These are phyloP conservation scores for Bathynomus jamesi DNA, from an alignment of 1,140 invertebrate genomes.

Conservation along the genomic window DNA sequence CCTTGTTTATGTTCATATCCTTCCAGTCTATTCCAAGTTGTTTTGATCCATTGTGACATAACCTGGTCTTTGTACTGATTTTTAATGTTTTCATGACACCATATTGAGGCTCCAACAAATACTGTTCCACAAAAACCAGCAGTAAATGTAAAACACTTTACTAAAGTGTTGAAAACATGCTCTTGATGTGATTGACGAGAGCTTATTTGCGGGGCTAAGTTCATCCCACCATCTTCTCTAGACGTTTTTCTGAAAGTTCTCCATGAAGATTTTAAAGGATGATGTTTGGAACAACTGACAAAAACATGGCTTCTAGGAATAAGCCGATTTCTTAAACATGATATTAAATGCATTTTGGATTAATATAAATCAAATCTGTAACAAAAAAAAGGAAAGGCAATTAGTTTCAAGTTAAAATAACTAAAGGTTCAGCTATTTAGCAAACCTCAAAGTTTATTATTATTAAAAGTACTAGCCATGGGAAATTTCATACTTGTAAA, in stretches of 20 bases:
- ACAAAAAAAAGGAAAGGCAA: no score
- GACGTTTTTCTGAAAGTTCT: background rate
- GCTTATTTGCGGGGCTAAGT: background rate
- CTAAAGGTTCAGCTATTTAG: no score
- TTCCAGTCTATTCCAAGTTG: constrained; percentile 29
- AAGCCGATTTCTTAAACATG: no score
- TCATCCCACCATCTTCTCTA: background rate
- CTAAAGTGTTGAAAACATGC: background rate
- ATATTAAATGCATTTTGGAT: no score
- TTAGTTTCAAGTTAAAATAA: no score
- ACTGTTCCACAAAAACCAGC: constrained; percentile 57
- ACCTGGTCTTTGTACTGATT: constrained; percentile 47
- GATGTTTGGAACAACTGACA: no score
- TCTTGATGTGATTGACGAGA: background rate
- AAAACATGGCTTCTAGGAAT: no score
- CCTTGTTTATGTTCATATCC: constrained; percentile 41
- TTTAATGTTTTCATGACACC: constrained; percentile 78
- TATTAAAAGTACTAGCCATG: no score
- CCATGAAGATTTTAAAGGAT: background rate
- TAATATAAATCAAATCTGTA: no score
- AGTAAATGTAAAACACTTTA: constrained; percentile 27
- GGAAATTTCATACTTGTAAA: no score
- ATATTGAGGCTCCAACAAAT: constrained; percentile 66
- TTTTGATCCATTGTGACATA: constrained; percentile 17
- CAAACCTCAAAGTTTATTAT: no score